phyloP scores from a whole-genome alignment of 2,888 invertebrate genomes.

The Mactromeris polynyma region DNA sequence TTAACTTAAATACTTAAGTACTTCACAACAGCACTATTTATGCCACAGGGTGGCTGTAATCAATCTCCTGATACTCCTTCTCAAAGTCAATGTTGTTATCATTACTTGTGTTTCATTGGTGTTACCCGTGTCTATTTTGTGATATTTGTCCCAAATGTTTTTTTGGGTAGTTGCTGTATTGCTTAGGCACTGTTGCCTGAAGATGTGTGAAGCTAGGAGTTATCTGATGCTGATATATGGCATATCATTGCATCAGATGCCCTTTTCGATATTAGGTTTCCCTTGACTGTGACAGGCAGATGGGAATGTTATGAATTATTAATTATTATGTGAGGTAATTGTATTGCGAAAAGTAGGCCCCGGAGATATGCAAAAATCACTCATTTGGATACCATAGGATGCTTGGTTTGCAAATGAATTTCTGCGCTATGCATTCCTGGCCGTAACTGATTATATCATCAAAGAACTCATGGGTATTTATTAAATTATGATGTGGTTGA shows the following conservation, averaged over 20 bases:
- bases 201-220: background rate
- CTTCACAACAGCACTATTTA: too few species aligned
- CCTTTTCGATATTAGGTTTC: background rate
- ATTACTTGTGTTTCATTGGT: too few species aligned
- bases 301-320: background rate
- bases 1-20: too few species aligned
- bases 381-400: background rate
- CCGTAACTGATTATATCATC: background rate
- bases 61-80: too few species aligned
- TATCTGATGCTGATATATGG: background rate
- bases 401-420: background rate
- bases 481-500: background rate
- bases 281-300: background rate
- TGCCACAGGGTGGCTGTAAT: too few species aligned
- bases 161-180: too few species aligned
- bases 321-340: constrained; percentile 10
- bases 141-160: too few species aligned
- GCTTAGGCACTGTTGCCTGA: too few species aligned
- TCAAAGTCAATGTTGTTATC: too few species aligned
- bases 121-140: too few species aligned
- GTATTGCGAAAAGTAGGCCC: background rate
- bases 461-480: background rate
- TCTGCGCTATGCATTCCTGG: background rate
- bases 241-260: constrained; percentile 3
- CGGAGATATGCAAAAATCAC: background rate